Evolutionary conservation across 1,140 invertebrate genomes (phyloP).

Genomic region (Nasonia vitripennis): DNA sequence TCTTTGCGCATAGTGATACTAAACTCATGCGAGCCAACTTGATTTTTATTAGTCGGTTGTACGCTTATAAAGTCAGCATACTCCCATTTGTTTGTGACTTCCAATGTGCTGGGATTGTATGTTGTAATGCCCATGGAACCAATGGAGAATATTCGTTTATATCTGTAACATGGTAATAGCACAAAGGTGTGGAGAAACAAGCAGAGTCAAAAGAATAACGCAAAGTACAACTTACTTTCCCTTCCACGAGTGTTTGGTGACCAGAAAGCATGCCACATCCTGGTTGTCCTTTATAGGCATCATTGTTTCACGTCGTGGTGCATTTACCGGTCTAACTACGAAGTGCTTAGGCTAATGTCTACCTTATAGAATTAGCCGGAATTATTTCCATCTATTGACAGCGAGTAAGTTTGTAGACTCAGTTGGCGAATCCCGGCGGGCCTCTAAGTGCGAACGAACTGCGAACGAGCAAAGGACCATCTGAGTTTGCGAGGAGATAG

Average conservation of each 20-base stretch:
- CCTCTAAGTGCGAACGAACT: not conserved
- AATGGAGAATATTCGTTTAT: conserved; percentile 98
- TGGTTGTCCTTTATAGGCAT: conserved; percentile 91
- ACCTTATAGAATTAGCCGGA: not conserved
- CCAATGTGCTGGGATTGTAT: conserved; percentile 95
- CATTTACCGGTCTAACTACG: conserved; percentile 42
- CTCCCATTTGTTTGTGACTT: conserved; percentile 97
- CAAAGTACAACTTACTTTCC: conserved; percentile 85
- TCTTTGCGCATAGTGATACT: conserved; percentile 92
- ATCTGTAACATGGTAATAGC: conserved; percentile 76
- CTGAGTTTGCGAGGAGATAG: not conserved
- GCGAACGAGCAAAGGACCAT: not conserved
- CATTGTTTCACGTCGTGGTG: conserved; percentile 74
- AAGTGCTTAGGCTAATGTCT: conserved; percentile 32
- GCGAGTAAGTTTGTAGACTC: not conserved
- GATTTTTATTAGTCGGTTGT: conserved; percentile 78
- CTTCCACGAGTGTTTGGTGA: conserved; percentile 98
- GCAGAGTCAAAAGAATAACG: no score
- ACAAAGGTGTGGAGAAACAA: not conserved
- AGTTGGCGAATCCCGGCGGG: not conserved
- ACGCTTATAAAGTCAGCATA: conserved; percentile 89
- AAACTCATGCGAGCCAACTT: conserved; percentile 83
- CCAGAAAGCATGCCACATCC: conserved; percentile 94
- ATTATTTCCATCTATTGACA: conserved; percentile 33
- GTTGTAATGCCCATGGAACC: conserved; percentile 97